Percentiles rank a stretch among this genome's conserved stretches.
Evolutionary conservation across 2,113 vertebrate species (phyloP).

Genomic region (Gobiocypris rarus): DNA sequence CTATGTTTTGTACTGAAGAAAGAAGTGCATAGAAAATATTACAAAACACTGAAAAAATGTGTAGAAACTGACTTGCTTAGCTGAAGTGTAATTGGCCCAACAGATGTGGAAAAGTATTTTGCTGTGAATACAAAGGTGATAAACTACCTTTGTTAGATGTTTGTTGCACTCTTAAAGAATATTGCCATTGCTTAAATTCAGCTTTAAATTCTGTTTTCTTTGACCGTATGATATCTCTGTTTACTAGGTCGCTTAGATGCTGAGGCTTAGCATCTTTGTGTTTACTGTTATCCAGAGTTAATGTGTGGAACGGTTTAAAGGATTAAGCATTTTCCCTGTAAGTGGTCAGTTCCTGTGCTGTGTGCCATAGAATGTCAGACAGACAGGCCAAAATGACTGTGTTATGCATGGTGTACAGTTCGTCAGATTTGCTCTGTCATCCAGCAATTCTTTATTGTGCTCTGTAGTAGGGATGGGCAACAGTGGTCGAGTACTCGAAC

Average conservation of each 20-base stretch:
- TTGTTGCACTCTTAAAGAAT: conserved; percentile 30
- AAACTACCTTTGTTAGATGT: conserved; percentile 63
- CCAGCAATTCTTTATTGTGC: neutral
- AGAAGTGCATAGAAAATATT: no score
- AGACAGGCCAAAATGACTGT: no score
- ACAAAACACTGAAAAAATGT: no score
- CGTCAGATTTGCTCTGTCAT: neutral
- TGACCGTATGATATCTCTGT: conserved; percentile 62
- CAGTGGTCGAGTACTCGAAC: no score
- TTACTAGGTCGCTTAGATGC: conserved; percentile 70
- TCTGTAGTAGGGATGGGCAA: no score
- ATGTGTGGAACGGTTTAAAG: conserved; percentile 72
- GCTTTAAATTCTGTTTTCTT: conserved; percentile 48
- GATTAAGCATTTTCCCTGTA: conserved; percentile 69
- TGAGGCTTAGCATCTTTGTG: conserved; percentile 68
- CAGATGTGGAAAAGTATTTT: conserved; percentile 64
- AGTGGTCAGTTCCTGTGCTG: conserved; percentile 54
- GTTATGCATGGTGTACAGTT: neutral
- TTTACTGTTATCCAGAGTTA: conserved; percentile 65
- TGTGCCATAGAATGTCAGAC: no score
- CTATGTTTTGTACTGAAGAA: no score
- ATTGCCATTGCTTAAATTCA: neutral
- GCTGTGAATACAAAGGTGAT: conserved; percentile 50
- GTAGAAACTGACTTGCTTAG: no score
- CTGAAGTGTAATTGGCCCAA: neutral